Base-by-base conservation (phyloP, 2,113 vertebrate species). In the Fregetta grallaria region DNA sequence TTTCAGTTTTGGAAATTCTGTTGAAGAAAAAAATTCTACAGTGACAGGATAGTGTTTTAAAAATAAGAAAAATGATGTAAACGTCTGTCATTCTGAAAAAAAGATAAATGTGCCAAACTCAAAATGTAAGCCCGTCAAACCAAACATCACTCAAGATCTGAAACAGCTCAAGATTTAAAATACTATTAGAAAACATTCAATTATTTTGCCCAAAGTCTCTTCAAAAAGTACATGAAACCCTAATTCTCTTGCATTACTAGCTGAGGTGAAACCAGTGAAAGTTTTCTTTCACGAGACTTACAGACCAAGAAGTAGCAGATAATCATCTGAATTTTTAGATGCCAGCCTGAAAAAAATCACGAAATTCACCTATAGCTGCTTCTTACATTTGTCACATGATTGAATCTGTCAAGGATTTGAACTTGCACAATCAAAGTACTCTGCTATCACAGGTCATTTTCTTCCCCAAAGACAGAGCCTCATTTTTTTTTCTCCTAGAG, bases 381-480 rank as follows among this genome's bases (percentile, higher is more conserved):
- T 91, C 77, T 92, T 91, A 74, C 42, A 45, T 86, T 63, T 90
- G 47, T 95, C 13, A 1, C 34, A 9, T 49, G 80, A 92, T 45
- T 83, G 61, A 88, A 84, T 88, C 78, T 58, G 36, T 75, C 93
- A 92, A 72, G 61, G 70, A 94, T 91, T 86, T 91, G 87, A 96
- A 96, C 90, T 53, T 71, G 74, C 56, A 92, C 66, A 89, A 59
- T 91, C 75, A 90, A 86, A 78, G 62, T 40, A 73, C 77, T 93
- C 74, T 75, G 58, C 77, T 80, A 88, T 90, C 90, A 92, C 40
- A 72, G 88, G 71, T 86, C 83, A 94, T 88, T 95, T 90, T 91
- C 83, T 96, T 50, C 86, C 58, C 56, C 53, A 82, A 94, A 94
- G 78, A 90, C 36, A n/a, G 55, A 53, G 6, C 38, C 27, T 79